Base-by-base conservation (phyloP, 2,888 invertebrate species). In the Acanthosepion lycidas region DNA sequence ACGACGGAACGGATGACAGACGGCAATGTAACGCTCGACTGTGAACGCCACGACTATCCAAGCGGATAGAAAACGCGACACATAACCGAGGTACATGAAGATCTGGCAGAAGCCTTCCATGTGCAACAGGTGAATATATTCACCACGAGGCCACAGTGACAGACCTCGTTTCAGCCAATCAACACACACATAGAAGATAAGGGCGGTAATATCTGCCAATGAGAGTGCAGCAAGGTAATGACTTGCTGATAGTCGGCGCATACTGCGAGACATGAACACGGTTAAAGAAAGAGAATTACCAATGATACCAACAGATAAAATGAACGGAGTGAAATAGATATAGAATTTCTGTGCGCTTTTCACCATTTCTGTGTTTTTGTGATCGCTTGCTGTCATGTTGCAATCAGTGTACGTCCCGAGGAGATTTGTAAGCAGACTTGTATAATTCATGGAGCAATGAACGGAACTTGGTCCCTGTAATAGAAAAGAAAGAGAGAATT, bases 171-270 rank as follows among this genome's bases (percentile, higher is more conserved):
- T 94, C 28, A 97, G 94, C 97, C 97, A 97, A 94, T 97, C 97
- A 91, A 97, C 95, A 48, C 97, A 95, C 18, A 97, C 97, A 95
- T 97, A 97, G 92, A 98, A 98, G 2, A 98, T 97, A 26, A 98
- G 98, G 0, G 98, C 96, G 33, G 99, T 97, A 96, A 98, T 98
- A 8, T 98, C 98, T 0, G 98, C 98, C 97, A 98, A 98, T 95
- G 98, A 98, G 94, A 99, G 97, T 0, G 98, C 98, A 0, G 98
- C 98, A 95, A 99, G 97, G 97, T 99, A 99, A 95, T 98, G 98
- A 95, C 98, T 98, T 0, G 98, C 98, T 0, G 98, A 98, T 94
- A 97, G 96, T 6, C 96, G 95, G 23, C 98, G 98, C 95, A 98
- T 98, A 64, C 98, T 98, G 94, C 98, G 97, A 95, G 98, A 98